phyloP scores from a whole-genome alignment of 2,797 vertebrate genomes.

The Jordanella pulchra region DNA sequence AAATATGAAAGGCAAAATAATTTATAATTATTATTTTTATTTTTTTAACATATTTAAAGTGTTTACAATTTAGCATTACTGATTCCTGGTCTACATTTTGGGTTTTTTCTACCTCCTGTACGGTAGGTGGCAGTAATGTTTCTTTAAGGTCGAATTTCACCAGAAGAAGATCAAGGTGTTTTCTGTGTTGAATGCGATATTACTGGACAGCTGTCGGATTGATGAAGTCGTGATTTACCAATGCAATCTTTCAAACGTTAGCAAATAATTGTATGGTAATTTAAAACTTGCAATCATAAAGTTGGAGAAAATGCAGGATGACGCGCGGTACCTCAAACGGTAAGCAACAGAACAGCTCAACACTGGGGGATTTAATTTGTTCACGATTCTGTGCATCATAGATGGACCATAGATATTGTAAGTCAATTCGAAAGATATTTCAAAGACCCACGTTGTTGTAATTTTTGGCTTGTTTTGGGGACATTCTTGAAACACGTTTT shows the following conservation, averaged over 20 bases:
- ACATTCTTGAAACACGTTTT: not conserved
- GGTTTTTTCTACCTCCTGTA: not conserved
- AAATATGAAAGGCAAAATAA: too few relatives aligned
- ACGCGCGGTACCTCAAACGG: conserved; percentile 70
- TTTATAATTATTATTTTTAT: too few relatives aligned
- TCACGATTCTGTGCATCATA: not conserved
- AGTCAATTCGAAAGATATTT: not conserved
- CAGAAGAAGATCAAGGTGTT: not conserved
- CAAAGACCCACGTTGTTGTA: not conserved
- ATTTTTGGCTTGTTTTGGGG: not conserved
- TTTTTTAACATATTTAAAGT: too few relatives aligned
- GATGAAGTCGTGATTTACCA: conserved; percentile 21
- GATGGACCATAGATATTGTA: not conserved
- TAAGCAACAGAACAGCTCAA: conserved; percentile 21
- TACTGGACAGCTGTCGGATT: not conserved
- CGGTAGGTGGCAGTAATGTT: conserved; percentile 2
- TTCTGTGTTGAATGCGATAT: not conserved
- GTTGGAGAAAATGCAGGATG: conserved; percentile 68
- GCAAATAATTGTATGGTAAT: rapidly evolving
- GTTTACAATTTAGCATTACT: too few relatives aligned
- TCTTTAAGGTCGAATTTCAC: not conserved
- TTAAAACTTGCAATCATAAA: not conserved
- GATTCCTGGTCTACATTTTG: too few relatives aligned
- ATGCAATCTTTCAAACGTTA: not conserved
- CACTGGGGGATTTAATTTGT: not conserved